Evolutionary conservation across 2,888 invertebrate genomes (phyloP), one percentile per base, ranked within the genome.

Genomic region (Pyrgus malvae): DNA sequence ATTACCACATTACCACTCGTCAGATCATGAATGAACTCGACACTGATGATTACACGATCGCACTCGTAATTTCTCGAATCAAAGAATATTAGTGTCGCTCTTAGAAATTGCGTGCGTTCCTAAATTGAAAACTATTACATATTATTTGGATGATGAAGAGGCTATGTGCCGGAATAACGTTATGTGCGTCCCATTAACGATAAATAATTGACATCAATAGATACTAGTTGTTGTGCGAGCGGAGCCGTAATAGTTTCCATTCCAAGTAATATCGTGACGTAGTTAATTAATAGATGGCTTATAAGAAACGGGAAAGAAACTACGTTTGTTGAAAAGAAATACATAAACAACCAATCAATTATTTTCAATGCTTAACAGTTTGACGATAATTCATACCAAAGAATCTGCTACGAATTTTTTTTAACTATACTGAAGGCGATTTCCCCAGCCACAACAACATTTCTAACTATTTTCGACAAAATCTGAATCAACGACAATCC

Each of bases 1-100:
- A 6, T 44, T 58, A 59, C 70, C 62, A 58, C 60, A 62, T 56
- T 12, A 53, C 56, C 31, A 48, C 54, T 41, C 31, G 25, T 23
- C 38, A 38, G 4, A 21, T 55, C 59, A 63, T 63, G 35, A 41
- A 50, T 16, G 33, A 35, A 16, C 17, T 21, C 23, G 21, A 19
- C 48, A 49, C 38, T 49, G 40, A 8, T 23, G 8, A 25, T 12
- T 9, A 19, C n/a, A 19, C n/a, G 48, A 19, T 48, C 37, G 48
- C 46, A 14, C 19, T 2, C 29, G 12, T 6, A 1, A 6, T 29
- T 40, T 49, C 14, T 31, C 23, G 19, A 40, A 40, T 9, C 1
- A 17, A 8, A 1, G 12, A 12, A 3, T n/a, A n/a, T n/a, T n/a
- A 12, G 16, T 4, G n/a, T 23, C 16, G 19, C 1, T 11, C 31